Percentiles rank a stretch among this genome's conserved stretches.
Conservation (phyloP, 2,113 vertebrate genomes). For the Lipophrys pholis region DNA sequence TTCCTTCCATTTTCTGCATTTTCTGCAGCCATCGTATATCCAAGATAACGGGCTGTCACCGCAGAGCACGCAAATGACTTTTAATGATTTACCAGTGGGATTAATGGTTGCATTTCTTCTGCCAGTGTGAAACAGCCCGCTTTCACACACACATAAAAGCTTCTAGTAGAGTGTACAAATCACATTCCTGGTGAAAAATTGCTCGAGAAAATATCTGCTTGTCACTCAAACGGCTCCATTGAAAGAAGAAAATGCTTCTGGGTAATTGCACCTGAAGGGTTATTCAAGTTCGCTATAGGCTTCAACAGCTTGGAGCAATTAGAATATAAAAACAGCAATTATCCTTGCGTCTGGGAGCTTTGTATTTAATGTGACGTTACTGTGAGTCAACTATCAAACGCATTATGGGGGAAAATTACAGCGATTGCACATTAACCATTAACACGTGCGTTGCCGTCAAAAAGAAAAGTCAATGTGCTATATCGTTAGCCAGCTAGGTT, state of each 20-base stretch:
- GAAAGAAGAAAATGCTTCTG: not conserved
- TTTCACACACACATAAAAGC: constrained; percentile 21
- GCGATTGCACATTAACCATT: constrained; percentile 12
- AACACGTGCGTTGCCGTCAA: not conserved
- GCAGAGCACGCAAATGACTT: not conserved
- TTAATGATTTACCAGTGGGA: not conserved
- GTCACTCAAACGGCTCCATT: constrained; percentile 16
- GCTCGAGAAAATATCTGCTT: not conserved
- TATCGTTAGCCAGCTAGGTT: constrained; percentile 3
- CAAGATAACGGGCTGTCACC: not conserved
- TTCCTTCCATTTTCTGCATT: constrained; percentile 31
- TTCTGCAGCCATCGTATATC: constrained; percentile 9
- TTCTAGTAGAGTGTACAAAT: not conserved
- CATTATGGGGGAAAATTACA: constrained; percentile 3
- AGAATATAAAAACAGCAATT: constrained; percentile 18
- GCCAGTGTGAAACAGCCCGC: constrained; percentile 3
- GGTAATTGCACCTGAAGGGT: no score
- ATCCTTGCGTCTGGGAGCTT: not conserved
- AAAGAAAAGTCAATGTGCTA: not conserved
- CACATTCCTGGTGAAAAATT: not conserved
- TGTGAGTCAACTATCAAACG: constrained; percentile 8
- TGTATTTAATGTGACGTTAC: not conserved
- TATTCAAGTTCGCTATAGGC: no score
- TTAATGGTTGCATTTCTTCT: constrained; percentile 46
- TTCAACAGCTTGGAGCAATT: not conserved